Conservation (phyloP, 1,140 invertebrate genomes). For the Bicyclus anynana region DNA sequence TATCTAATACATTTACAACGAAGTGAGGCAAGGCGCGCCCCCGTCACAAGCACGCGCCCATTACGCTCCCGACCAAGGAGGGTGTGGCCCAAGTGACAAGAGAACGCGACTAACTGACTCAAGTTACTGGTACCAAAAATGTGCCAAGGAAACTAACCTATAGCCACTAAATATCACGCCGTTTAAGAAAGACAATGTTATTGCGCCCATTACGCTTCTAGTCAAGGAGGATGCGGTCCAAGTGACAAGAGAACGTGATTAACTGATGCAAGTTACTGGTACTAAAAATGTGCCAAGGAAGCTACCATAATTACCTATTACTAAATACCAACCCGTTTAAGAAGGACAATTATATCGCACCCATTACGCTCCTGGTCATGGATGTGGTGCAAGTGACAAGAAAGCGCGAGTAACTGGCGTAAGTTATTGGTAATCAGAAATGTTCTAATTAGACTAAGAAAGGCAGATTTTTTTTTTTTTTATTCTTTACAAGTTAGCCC, state of each 20-base stretch:
- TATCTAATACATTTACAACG: slow-evolving; percentile 59
- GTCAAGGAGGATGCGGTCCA: neutral
- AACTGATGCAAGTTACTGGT: no score
- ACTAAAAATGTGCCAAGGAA: no score
- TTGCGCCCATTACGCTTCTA: neutral
- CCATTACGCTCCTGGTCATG: neutral
- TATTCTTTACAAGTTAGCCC: no score
- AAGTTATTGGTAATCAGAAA: no score
- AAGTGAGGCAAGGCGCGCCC: slow-evolving; percentile 44
- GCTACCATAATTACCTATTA: no score
- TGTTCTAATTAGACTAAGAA: no score
- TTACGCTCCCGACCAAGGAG: slow-evolving; percentile 43
- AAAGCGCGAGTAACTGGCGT: neutral
- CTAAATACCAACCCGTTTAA: no score
- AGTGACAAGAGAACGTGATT: neutral
- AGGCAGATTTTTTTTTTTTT: no score
- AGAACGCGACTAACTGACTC: neutral
- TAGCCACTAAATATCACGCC: neutral
- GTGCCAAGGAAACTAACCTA: neutral
- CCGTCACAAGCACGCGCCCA: slow-evolving; percentile 59
- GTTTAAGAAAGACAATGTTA: neutral
- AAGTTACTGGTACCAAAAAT: no score
- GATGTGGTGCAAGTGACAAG: neutral
- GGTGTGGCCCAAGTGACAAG: slow-evolving; percentile 27
- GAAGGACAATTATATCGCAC: no score